Evolutionary conservation across 2,888 invertebrate species (phyloP), one percentile per base, ranked within the genome.

Genomic region (Hypselothyrea guttata): DNA sequence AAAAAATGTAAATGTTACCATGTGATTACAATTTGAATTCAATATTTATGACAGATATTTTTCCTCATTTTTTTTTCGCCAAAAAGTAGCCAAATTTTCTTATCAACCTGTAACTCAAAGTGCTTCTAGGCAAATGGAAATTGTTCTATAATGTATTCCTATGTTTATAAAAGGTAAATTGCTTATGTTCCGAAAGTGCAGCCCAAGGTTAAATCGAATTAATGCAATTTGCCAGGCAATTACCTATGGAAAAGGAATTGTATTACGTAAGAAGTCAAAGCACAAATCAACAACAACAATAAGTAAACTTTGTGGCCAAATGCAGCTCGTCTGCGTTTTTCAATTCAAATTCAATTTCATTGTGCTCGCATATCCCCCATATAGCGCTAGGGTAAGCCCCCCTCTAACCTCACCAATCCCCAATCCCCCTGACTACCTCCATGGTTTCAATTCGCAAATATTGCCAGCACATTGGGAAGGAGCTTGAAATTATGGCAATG

Each of bases 401-500:
- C 22, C 22, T 22, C 5, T 22, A 22, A 22, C 22, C 22, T 5
- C 22, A 22, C 22, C 5, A 2, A 2, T 4, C 22, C 22, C 22
- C 22, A 22, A n/a, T n/a, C n/a, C 22, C 22, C 22, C 22, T 22
- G 2, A 5, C 22, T 5, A 22, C 2, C 22, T 22, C 22, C 5
- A 4, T 22, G 22, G 22, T 22, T 66, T 76, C 65, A 59, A 70
- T 81, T 84, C 70, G 64, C 70, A 68, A 71, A 74, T 62, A 71
- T 61, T 78, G 83, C 70, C 60, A 52, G 47, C 67, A 60, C 57
- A 47, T 44, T 16, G 56, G 38, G 66, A 34, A 77, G 58, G 52
- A 58, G 71, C 41, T 70, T 54, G 82, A 76, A 84, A 84, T 76
- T 78, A 78, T 81, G 75, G 75, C 69, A 63, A 52, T 58, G 58